Evolutionary conservation across 2,113 vertebrate genomes (phyloP).

Genomic region (Rhinoptilus africanus): DNA sequence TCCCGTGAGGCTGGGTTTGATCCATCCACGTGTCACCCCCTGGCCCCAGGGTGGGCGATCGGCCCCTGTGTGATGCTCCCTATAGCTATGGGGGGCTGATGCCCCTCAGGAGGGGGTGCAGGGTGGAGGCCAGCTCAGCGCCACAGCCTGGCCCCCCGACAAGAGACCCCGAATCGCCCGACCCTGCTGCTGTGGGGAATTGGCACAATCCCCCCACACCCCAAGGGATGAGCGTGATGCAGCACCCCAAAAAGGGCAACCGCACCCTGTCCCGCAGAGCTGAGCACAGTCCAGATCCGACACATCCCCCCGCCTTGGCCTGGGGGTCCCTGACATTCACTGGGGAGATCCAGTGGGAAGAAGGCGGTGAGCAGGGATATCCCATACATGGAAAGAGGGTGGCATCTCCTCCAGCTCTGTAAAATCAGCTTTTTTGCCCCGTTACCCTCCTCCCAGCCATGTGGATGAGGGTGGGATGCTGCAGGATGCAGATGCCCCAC

Average conservation of each 20-base stretch:
- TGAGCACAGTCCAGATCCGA: background rate
- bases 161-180: background rate
- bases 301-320: rapidly evolving
- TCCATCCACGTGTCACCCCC: rapidly evolving
- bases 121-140: background rate
- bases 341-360: background rate
- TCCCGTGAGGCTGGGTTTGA: rapidly evolving
- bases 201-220: rapidly evolving
- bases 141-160: background rate
- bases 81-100: rapidly evolving
- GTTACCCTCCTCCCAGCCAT: background rate
- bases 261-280: background rate
- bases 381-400: rapidly evolving
- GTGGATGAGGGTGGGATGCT: background rate
- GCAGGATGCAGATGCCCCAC: rapidly evolving
- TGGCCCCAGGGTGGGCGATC: background rate
- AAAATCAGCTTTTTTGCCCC: background rate
- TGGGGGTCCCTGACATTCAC: background rate
- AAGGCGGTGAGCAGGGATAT: background rate
- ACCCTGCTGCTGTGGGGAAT: background rate
- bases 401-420: background rate
- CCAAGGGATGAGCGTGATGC: rapidly evolving
- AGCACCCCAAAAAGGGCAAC: background rate
- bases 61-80: background rate
- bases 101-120: background rate